These are phyloP conservation scores for Tragelaphus scriptus DNA, from an alignment of 2,113 vertebrate genomes.

Conservation along the genomic window DNA sequence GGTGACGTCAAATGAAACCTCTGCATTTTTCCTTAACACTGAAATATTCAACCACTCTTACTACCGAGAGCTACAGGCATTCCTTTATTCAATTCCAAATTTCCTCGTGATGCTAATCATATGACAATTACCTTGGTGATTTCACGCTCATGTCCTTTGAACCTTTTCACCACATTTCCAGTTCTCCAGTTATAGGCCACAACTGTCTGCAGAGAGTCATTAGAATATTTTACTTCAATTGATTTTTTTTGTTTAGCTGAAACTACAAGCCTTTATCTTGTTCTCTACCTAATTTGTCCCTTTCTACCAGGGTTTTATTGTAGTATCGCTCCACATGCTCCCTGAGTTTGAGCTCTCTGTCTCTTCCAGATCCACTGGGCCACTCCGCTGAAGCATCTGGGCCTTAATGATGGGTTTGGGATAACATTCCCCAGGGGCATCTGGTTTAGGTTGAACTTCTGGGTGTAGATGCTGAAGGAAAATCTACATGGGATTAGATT, in stretches of 20 bases:
- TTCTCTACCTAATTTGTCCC: background rate
- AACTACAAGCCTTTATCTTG: background rate
- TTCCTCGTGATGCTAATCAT: background rate
- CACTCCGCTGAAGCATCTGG: background rate
- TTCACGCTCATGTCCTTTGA: conserved; percentile 90
- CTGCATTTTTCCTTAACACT: background rate
- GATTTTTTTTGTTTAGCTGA: background rate
- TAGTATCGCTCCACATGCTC: background rate
- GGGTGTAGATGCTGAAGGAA: background rate
- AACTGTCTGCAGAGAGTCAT: conserved; percentile 79
- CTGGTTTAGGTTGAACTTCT: background rate
- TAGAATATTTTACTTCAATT: background rate
- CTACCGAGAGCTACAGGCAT: background rate
- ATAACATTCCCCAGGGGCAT: background rate
- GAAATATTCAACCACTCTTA: background rate
- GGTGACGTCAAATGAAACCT: background rate
- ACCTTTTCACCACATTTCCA: conserved; percentile 84
- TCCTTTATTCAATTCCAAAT: background rate
- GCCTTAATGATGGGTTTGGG: background rate
- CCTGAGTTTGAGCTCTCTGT: background rate
- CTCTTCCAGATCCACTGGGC: background rate
- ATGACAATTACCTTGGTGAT: conserved; percentile 90
- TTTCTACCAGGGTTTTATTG: background rate
- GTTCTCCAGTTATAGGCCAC: conserved; percentile 93
- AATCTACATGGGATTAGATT: background rate